Base-by-base conservation (phyloP, 1,140 invertebrate species). In the Papilio polyxenes region DNA sequence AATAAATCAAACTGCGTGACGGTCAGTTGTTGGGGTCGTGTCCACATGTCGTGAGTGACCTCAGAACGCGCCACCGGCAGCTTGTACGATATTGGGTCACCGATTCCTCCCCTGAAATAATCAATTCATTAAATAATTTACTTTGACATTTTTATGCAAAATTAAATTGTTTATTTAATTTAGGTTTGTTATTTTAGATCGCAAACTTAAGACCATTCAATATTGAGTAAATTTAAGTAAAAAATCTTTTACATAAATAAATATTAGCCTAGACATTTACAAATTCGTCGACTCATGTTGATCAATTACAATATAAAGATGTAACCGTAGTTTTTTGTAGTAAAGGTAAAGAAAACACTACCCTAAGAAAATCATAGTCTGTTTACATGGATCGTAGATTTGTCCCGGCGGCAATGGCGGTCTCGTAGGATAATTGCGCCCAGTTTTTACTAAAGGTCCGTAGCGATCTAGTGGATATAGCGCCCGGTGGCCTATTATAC, bases 281-380 rank as follows among this genome's bases (percentile, higher is more conserved):
- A 31, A 31, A 31, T 31, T 31, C 23, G 23, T 1, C 23, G 23
- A 1, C 23, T 31, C 23, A 31, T 31, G 23, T 31, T 1, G 23
- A 31, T 31, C 2, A 31, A 31, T 31, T 31, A 31, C 23, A 31
- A 31, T 31, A 31, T 31, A 31, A 31, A 31, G 23, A 53, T 7
- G 51, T 53, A 53, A 15, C 51, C 15, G 3, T 53, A 53, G 51
- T 53, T 20, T 20, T 20, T 8, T 59, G 0, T 59, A 59, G n/a
- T 59, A 59, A 59, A n/a, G n/a, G 23, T 1, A 31, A 31, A 17
- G 17, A 51, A 69, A 77, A 84, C 86, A 83, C 15, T 87, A 93
- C 93, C 93, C 93, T 76, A 94, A 87, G 76, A 94, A 94, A 23
- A 94, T 86, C 82, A 93, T 85, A 13, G 93, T 94, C 80, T 94